Evolutionary conservation across 2,888 invertebrate genomes (phyloP).

Genomic region (Tanypteryx hageni): DNA sequence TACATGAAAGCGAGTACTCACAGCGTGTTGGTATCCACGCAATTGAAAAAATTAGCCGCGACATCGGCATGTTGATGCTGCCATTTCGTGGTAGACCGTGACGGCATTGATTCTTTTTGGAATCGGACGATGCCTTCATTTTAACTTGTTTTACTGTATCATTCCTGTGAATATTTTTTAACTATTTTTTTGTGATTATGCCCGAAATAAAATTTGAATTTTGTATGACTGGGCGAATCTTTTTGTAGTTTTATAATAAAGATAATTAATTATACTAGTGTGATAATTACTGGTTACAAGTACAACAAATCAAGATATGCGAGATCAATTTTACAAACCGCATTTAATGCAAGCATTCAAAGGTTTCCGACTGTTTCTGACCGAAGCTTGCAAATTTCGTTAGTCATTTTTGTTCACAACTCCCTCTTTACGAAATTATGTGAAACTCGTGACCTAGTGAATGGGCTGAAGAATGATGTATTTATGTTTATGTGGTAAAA

Average conservation of each 20-base stretch:
- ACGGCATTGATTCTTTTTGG: background rate
- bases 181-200: background rate
- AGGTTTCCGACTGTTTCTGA: background rate
- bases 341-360: no score
- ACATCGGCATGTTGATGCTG: background rate
- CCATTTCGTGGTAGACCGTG: background rate
- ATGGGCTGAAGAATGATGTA: background rate
- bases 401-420: background rate
- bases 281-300: no score
- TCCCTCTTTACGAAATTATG: background rate
- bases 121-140: background rate
- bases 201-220: background rate
- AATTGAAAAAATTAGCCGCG: slow-evolving; percentile 25
- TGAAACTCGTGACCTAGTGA: background rate
- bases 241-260: background rate
- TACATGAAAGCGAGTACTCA: slow-evolving; percentile 81
- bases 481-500: background rate
- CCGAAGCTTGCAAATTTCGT: background rate
- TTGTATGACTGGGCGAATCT: background rate
- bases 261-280: no score
- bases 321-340: no score
- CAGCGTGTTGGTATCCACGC: background rate
- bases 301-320: no score
- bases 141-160: background rate
- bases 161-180: background rate